Percentiles rank a stretch among this genome's conserved stretches.
Conservation (phyloP, 2,113 vertebrate genomes). For the Damaliscus lunatus region DNA sequence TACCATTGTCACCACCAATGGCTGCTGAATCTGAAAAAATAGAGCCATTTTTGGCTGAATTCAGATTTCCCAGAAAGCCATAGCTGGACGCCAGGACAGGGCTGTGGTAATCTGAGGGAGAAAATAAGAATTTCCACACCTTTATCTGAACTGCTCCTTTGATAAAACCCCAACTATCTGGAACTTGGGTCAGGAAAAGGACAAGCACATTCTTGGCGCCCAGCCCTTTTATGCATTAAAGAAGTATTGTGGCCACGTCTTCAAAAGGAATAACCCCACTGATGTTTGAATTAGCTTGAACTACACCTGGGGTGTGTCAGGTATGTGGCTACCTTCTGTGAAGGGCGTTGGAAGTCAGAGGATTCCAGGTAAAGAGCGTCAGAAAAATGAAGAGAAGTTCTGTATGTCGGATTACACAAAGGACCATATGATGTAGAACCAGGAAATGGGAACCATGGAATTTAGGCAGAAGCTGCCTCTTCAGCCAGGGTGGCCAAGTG, state of each 20-base stretch:
- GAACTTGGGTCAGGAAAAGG: neutral
- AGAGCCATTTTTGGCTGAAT: neutral
- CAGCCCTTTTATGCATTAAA: neutral
- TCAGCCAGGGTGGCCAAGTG: neutral
- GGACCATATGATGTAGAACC: neutral
- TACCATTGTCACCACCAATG: too few species aligned
- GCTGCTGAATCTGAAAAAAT: neutral
- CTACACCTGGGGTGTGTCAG: neutral
- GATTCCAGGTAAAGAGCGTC: neutral
- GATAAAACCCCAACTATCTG: neutral
- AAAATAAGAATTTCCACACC: neutral
- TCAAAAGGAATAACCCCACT: neutral
- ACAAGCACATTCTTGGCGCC: neutral
- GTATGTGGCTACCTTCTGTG: neutral
- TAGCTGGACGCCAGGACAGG: neutral
- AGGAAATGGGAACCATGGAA: neutral
- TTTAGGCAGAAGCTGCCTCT: neutral
- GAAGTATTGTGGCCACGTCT: neutral
- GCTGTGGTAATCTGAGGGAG: neutral
- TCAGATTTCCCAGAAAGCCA: neutral
- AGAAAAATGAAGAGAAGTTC: neutral
- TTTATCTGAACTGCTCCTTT: neutral
- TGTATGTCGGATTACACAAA: neutral
- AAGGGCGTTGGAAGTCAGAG: neutral
- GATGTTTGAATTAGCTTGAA: neutral